Conservation (phyloP, 2,888 invertebrate genomes). For the Stegophylla sp. region DNA sequence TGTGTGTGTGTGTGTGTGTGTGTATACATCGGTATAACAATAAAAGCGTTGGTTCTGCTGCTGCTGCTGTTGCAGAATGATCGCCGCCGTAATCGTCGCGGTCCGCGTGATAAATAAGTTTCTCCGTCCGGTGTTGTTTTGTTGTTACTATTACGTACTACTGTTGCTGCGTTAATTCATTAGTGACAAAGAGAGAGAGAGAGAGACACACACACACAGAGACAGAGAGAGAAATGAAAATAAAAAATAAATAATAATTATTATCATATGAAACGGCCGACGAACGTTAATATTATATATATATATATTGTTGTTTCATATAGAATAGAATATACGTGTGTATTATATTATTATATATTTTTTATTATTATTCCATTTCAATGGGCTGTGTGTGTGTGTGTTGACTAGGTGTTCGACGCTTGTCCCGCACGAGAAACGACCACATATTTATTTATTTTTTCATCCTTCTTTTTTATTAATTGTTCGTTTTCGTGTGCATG, state of each 20-base stretch:
- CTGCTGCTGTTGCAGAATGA: too few species aligned
- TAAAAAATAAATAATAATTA: not conserved
- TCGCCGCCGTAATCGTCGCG: not conserved
- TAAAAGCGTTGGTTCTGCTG: not conserved
- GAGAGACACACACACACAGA: not conserved
- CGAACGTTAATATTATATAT: not conserved
- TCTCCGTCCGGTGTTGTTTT: constrained; percentile 12
- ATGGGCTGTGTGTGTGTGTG: constrained; percentile 6
- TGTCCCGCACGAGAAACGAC: constrained; percentile 4
- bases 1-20: not conserved
- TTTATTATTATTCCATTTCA: too few species aligned
- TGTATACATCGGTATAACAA: not conserved
- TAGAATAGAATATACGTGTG: not conserved
- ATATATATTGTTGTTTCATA: not conserved
- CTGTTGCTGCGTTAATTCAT: constrained; percentile 12
- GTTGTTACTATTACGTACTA: not conserved
- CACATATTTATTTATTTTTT: not conserved
- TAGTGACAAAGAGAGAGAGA: not conserved
- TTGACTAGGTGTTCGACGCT: constrained; percentile 47
- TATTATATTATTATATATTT: constrained; percentile 21
- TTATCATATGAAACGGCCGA: constrained; percentile 3
- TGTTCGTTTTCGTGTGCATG: constrained; percentile 44
- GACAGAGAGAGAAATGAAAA: not conserved
- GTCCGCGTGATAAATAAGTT: constrained; percentile 42
- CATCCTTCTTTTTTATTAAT: constrained; percentile 33